Conservation (phyloP, 1,140 invertebrate genomes). For the Cardiocondyla obscurior region DNA sequence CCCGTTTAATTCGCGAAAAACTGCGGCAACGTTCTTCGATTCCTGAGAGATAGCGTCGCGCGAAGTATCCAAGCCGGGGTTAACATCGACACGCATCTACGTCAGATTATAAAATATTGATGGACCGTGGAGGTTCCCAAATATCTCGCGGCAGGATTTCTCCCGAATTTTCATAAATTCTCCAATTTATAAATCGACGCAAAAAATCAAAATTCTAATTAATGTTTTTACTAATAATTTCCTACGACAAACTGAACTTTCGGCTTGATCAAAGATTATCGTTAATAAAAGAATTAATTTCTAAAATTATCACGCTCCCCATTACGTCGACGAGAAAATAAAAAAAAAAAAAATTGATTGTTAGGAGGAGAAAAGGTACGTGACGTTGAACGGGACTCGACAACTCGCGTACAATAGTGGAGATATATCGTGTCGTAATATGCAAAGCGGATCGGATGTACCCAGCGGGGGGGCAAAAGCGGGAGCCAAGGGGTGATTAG, state of each 20-base stretch:
- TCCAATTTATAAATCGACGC: not conserved
- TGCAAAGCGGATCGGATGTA: slow-evolving; percentile 80
- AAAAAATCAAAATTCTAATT: too few relatives aligned
- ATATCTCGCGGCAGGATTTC: not conserved
- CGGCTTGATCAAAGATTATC: not conserved
- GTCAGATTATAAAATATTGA: not conserved
- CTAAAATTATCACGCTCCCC: slow-evolving; percentile 1
- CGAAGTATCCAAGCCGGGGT: slow-evolving; percentile 23
- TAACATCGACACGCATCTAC: not conserved
- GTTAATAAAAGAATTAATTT: slow-evolving; percentile 3
- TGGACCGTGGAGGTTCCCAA: not conserved
- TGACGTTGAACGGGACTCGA: slow-evolving; percentile 62
- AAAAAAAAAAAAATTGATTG: slow-evolving; percentile 29
- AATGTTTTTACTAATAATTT: too few relatives aligned
- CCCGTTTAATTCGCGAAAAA: slow-evolving; percentile 70
- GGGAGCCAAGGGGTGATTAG: slow-evolving; percentile 82
- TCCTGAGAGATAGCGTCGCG: slow-evolving; percentile 31
- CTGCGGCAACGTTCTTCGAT: slow-evolving; percentile 61
- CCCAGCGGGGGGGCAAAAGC: slow-evolving; percentile 75
- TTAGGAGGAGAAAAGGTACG: slow-evolving; percentile 61
- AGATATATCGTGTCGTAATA: slow-evolving; percentile 77
- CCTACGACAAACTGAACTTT: not conserved
- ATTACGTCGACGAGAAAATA: not conserved
- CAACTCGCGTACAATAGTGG: slow-evolving; percentile 69
- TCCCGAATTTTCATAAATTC: not conserved